A percentile compares a stretch with the other conserved stretches of the same genome.
Evolutionary conservation across 2,888 invertebrate genomes (phyloP).

Genomic region (Punctoribates punctum): DNA sequence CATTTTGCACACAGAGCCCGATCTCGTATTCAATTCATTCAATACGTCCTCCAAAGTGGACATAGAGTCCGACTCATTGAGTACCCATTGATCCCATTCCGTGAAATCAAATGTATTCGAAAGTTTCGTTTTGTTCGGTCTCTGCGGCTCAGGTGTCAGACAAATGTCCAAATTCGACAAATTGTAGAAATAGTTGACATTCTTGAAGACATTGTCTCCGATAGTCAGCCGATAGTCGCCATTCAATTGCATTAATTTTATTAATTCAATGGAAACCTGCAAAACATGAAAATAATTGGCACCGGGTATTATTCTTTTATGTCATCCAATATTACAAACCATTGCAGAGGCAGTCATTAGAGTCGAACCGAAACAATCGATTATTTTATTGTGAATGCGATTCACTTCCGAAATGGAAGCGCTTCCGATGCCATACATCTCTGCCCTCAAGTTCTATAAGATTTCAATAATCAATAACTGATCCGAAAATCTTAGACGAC

Average conservation of each 20-base stretch:
- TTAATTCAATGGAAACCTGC: neutral
- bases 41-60: neutral
- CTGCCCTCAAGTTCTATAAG: neutral
- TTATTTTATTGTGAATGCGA: neutral
- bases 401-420: neutral
- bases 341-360: neutral
- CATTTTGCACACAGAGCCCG: neutral
- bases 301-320: too few species aligned
- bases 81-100: neutral
- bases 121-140: neutral
- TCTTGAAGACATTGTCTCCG: neutral
- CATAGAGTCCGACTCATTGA: neutral
- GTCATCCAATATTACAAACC: neutral
- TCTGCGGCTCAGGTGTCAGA: neutral
- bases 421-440: neutral
- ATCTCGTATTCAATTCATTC: neutral
- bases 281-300: neutral
- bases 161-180: conserved; percentile 19
- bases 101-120: neutral
- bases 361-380: neutral
- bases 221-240: neutral
- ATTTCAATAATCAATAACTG: neutral
- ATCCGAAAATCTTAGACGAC: neutral
- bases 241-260: neutral
- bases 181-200: neutral